Base-by-base conservation (phyloP, 1,140 invertebrate genomes). In the Vollenhovia emeryi region DNA sequence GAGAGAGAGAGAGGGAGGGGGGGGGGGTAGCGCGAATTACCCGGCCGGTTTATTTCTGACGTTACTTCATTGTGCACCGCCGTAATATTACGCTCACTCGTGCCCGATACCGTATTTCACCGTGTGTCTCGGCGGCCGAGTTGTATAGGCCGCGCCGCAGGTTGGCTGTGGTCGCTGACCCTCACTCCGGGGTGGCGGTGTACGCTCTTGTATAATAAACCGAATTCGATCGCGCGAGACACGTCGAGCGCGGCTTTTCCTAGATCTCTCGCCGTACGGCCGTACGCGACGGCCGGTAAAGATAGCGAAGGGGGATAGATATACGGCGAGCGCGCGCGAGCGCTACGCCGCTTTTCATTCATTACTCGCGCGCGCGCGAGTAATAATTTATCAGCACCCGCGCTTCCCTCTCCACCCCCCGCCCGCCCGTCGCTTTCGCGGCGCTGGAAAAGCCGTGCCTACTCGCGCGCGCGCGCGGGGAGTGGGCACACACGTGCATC, bases 201-300 rank as follows among this genome's bases (percentile, higher is more conserved):
- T 91, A 92, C 55, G 57, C 93, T 94, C 91, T 92, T 94, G 93
- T 94, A 94, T 94, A 94, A 95, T 95, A 94, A 93, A 94, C 94
- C 89, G 89, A 93, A 94, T 95, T 94, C 94, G 94, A 95, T 95
- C 94, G 92, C 27, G 84, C n/a, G 73, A 66, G 50, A 74, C 84
- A 82, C 30, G 57, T 85, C 80, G 78, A 83, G 69, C 73, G 66
- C 9, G 21, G 59, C 85, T 74, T 87, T 89, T 86, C 85, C 84
- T 87, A 90, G 79, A 85, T 86, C 88, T 88, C 55, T 69, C 40
- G 50, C 36, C 62, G 74, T 59, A 62, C 24, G 66, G 84, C 78
- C 78, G 60, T n/a, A n/a, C n/a, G n/a, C n/a, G n/a, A n/a, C n/a
- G n/a, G n/a, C 21, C 27, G 43, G 55, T 21, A 69, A 76, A 89